Base-by-base conservation (phyloP, 2,888 invertebrate genomes). In the Cantharis rustica region DNA sequence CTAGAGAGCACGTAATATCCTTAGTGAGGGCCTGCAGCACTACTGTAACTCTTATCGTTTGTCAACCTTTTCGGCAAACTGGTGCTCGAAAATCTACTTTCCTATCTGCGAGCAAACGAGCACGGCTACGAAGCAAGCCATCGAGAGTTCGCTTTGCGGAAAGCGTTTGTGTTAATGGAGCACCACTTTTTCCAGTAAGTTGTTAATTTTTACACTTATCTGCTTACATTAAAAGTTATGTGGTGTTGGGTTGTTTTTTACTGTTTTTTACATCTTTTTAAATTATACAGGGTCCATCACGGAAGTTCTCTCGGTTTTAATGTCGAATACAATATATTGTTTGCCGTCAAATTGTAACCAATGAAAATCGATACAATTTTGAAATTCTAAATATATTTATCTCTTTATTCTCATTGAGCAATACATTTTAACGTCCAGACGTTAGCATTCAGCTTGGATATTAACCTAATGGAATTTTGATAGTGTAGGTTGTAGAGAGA, bases 61-160 rank as follows among this genome's bases (percentile, higher is more conserved):
- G 96, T 84, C 97, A 97, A 87, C 96, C 97, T 0, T 92, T 93
- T 3, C 87, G 88, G 71, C 87, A 87, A 78, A 86, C 86, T 70
- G 88, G 88, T 9, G 91, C 92, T 16, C 88, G 93, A 71, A 94
- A 96, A 85, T 96, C 96, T 0, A 96, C 96, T 0, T 89, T 97
- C 61, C 90, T 97, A 66, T 96, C 96, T 1, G 96, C 96, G 0
- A 95, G 95, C 13, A 96, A 97, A 88, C 92, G 96, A 78, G 96
- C 96, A 5, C 91, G 95, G 84, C 89, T 97, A 77, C 91, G 94
- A 80, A 93, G 93, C 61, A 92, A 96, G 84, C 97, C 96, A 0
- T 94, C 95, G 26, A 90, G 96, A 79, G 97, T 97, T 0, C 89
- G 97, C 71, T 97, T 97, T 85, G 96, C 97, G 0, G 96, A 97